Evolutionary conservation across 1,140 invertebrate species (phyloP).

Genomic region (Euglossa dilemma): DNA sequence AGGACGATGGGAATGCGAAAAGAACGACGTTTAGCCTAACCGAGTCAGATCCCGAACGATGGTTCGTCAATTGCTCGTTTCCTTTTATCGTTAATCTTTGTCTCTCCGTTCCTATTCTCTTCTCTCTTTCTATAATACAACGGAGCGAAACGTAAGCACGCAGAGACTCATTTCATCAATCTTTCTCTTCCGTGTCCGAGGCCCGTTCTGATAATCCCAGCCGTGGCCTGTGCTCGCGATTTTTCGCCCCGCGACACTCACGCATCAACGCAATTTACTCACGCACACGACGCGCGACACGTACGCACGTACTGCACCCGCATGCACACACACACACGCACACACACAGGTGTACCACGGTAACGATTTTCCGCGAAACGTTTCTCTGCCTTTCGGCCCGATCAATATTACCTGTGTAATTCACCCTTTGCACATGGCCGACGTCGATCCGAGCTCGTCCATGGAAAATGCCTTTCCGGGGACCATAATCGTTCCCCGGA

Average conservation of each 20-base stretch:
- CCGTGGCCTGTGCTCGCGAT: constrained; percentile 27
- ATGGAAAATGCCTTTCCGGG: background rate
- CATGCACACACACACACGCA: constrained; percentile 19
- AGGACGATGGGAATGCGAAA: background rate
- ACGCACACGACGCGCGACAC: constrained; percentile 10
- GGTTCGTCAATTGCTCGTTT: background rate
- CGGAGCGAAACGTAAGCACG: constrained; percentile 42
- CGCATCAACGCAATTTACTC: constrained; percentile 24
- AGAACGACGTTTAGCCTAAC: background rate
- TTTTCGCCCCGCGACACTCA: constrained; percentile 16
- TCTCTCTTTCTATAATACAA: no score
- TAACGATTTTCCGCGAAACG: constrained; percentile 53
- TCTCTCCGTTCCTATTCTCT: background rate
- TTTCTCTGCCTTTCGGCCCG: constrained; percentile 30
- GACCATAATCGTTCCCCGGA: background rate
- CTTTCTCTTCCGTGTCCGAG: constrained; percentile 6
- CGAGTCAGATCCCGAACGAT: background rate
- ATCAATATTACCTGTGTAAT: constrained; percentile 38
- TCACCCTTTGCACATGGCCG: constrained; percentile 2
- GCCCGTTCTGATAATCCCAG: constrained; percentile 14
- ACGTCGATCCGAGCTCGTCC: background rate
- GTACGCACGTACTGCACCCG: constrained; percentile 29
- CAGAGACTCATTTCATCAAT: background rate
- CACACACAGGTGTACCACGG: constrained; percentile 32
- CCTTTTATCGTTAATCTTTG: background rate